Percentiles rank a stretch among this genome's conserved stretches.
These are phyloP conservation scores for Acipenser transmontanus DNA, from an alignment of 2,797 vertebrate genomes.

Conservation along the genomic window DNA sequence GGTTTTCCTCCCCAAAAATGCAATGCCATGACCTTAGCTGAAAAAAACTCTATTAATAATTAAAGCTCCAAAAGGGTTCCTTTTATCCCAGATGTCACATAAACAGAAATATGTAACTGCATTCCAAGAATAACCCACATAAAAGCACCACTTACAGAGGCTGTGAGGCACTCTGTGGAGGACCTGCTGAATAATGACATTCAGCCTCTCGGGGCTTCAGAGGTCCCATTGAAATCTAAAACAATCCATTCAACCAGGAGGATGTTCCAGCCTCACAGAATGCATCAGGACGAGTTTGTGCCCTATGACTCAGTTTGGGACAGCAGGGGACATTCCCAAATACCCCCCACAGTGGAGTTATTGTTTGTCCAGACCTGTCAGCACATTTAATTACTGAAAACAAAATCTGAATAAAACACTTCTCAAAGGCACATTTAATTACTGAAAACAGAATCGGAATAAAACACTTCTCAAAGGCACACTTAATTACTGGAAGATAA, in stretches of 20 bases:
- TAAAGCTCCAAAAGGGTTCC: not conserved
- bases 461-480: not conserved
- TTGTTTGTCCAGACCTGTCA: slow-evolving; percentile 18
- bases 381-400: no score
- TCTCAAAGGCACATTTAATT: not conserved
- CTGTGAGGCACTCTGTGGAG: not conserved
- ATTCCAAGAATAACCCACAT: slow-evolving; percentile 43
- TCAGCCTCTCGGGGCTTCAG: not conserved
- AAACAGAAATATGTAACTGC: slow-evolving; percentile 7
- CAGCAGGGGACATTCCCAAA: slow-evolving; percentile 26
- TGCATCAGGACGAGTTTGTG: slow-evolving; percentile 3
- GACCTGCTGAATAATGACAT: slow-evolving; percentile 10
- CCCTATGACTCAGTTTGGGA: slow-evolving; percentile 45
- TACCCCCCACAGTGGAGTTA: slow-evolving; percentile 28
- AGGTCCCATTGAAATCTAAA: not conserved
- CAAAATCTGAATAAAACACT: no score
- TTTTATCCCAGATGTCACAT: not conserved
- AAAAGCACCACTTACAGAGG: slow-evolving; percentile 5
- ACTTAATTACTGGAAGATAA: no score
- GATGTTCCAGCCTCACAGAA: not conserved
- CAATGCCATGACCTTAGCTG: not conserved
- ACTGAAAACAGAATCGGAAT: no score
- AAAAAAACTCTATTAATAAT: slow-evolving; percentile 1
- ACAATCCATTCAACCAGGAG: not conserved
- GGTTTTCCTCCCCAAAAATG: not conserved